Conservation (phyloP, 2,888 invertebrate species). For the Merodon equestris region DNA sequence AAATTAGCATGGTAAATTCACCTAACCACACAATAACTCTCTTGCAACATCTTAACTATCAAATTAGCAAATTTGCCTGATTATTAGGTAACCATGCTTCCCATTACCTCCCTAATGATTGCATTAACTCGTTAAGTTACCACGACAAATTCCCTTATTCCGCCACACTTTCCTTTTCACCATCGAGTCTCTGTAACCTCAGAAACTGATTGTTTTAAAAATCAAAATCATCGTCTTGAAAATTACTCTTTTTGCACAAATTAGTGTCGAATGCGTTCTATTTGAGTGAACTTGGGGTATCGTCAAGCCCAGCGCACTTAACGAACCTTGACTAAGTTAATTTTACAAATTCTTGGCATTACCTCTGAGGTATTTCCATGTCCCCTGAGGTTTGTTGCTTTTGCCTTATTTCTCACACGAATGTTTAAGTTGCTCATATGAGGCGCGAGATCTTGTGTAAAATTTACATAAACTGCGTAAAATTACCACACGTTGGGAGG, state of each 20-base stretch:
- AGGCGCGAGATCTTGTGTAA: not conserved
- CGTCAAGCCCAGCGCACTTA: slow-evolving; percentile 15
- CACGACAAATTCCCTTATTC: slow-evolving; percentile 1
- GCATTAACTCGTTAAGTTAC: not conserved
- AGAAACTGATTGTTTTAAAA: slow-evolving; percentile 32
- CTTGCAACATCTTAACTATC: no score
- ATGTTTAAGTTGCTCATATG: not conserved
- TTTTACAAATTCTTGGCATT: slow-evolving; percentile 21
- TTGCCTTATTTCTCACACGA: no score
- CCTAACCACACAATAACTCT: not conserved
- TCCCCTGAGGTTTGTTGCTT: no score
- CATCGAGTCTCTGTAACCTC: slow-evolving; percentile 26
- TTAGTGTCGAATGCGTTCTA: slow-evolving; percentile 24
- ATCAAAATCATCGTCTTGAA: not conserved
- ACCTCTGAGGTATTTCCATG: not conserved
- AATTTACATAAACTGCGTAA: slow-evolving; percentile 47
- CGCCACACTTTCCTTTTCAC: slow-evolving; percentile 40
- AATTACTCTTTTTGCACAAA: slow-evolving; percentile 17
- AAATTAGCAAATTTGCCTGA: no score
- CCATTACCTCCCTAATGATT: not conserved
- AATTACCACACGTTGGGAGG: slow-evolving; percentile 26
- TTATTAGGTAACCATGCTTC: not conserved
- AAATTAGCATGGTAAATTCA: not conserved
- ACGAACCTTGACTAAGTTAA: slow-evolving; percentile 57
- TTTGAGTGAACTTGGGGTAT: not conserved